Evolutionary conservation across 2,888 invertebrate species (phyloP), one percentile per base, ranked within the genome.

Genomic region (Drosophila gaucha): DNA sequence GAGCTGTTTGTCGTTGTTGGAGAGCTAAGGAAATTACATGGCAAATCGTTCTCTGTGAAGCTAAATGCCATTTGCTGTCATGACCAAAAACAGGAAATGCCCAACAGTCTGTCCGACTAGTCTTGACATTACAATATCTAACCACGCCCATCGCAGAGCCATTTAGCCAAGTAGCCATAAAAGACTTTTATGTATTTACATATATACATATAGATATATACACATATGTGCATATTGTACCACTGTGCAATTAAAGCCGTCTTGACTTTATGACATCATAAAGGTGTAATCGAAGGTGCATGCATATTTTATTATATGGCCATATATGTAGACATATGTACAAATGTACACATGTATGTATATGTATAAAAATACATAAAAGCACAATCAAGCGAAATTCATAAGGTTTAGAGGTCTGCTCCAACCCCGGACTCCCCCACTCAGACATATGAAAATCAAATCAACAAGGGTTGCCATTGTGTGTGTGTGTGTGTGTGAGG

Each of bases 181-280:
- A 80, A 78, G 36, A n/a, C 39, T 69, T 73, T 66, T 66, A 70
- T 74, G 41, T 35, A 14, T 28, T n/a, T 9, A 22, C 12, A 39
- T 52, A 30, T 6, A 52, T 38, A 38, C 18, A 36, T 9, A 47
- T 16, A 35, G 9, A 6, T 3, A 44, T 16, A 35, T 16, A 31
- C 3, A 4, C 10, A 0, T 38, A 1, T 12, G 38, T 41, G 16
- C 6, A 10, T 39, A 6, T 30, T 26, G 51, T 55, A 33, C 62
- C 50, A 67, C 58, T 49, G 58, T 67, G 67, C 78, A 78, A 78
- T 78, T 78, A 78, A 80, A 78, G 62, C 30, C 49, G 59, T 65
- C 67, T 63, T 74, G 50, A 62, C 54, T 80, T 78, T 78, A 80
- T 80, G 74, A 50, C 67, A 52, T 70, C 80, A 78, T 78, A 78